phyloP scores from a whole-genome alignment of 53 echinoderm and acorn worm genomes.

The Astropecten irregularis region DNA sequence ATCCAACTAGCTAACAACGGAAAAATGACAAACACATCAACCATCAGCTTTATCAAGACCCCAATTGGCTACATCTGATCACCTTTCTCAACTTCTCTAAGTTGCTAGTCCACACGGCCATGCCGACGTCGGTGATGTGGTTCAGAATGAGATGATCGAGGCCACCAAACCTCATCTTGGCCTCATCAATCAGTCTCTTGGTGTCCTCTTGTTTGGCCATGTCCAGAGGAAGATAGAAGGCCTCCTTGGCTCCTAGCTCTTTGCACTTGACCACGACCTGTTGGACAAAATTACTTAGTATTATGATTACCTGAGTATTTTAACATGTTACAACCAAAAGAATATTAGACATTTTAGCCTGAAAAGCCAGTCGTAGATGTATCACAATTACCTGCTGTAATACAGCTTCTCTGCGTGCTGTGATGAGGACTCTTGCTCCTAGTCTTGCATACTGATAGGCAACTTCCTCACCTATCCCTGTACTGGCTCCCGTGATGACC shows the following conservation, averaged over 20 bases:
- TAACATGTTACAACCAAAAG: too few relatives aligned
- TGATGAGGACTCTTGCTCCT: conserved; percentile 84
- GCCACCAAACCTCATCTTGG: conserved; percentile 73
- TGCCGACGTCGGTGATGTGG: conserved; percentile 71
- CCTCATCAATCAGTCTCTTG: conserved; percentile 71
- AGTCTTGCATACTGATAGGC: conserved; percentile 86
- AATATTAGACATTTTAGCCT: too few relatives aligned
- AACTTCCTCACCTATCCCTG: conserved; percentile 89
- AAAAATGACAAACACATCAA: too few relatives aligned
- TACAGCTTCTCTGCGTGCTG: conserved; percentile 75
- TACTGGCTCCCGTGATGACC: conserved; percentile 91
- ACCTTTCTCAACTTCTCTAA: conserved; percentile 47
- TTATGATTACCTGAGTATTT: too few relatives aligned
- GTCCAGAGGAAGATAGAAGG: conserved; percentile 83
- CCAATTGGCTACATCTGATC: too few relatives aligned
- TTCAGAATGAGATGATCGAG: conserved; percentile 89
- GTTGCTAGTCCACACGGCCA: conserved; percentile 74
- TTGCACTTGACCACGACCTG: conserved; percentile 89
- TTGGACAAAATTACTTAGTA: neutral
- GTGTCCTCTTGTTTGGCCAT: conserved; percentile 78
- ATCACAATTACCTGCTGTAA: conserved; percentile 82
- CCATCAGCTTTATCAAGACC: too few relatives aligned
- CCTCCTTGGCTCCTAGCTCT: conserved; percentile 86
- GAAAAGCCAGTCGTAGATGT: too few relatives aligned
- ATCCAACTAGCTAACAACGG: too few relatives aligned